Percentiles rank a stretch among this genome's conserved stretches.
phyloP scores from a whole-genome alignment of 2,888 invertebrate species.

The Phengaris alcon region DNA sequence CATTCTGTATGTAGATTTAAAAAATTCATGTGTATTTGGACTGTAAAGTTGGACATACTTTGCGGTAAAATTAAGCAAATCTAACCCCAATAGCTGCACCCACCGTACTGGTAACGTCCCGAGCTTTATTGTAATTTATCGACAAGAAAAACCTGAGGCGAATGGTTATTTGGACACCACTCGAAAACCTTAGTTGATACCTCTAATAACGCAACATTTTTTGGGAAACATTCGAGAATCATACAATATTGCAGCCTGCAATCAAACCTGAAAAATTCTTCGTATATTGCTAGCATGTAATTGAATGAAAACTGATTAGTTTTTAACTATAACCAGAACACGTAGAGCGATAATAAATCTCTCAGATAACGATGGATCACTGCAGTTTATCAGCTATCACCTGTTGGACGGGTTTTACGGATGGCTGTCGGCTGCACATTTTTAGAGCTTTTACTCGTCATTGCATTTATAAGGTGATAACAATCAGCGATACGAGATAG shows the following conservation, averaged over 20 bases:
- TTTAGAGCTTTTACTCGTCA: slow-evolving; percentile 3
- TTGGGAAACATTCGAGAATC: no score
- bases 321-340: background rate
- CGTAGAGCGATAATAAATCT: background rate
- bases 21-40: background rate
- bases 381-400: background rate
- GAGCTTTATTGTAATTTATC: slow-evolving; percentile 1
- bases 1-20: background rate
- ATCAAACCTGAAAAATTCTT: no score
- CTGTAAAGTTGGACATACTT: background rate
- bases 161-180: background rate
- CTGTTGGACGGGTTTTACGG: background rate
- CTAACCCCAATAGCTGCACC: background rate
- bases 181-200: background rate
- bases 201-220: background rate
- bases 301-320: background rate
- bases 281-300: background rate
- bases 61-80: background rate
- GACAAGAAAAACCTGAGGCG: background rate
- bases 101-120: background rate
- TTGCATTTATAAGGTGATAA: background rate
- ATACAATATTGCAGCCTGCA: no score
- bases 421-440: background rate
- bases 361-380: background rate
- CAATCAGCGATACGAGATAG: background rate